A percentile compares a stretch with the other conserved stretches of the same genome.
phyloP scores from a whole-genome alignment of 2,113 vertebrate species.

The Casuarius casuarius region DNA sequence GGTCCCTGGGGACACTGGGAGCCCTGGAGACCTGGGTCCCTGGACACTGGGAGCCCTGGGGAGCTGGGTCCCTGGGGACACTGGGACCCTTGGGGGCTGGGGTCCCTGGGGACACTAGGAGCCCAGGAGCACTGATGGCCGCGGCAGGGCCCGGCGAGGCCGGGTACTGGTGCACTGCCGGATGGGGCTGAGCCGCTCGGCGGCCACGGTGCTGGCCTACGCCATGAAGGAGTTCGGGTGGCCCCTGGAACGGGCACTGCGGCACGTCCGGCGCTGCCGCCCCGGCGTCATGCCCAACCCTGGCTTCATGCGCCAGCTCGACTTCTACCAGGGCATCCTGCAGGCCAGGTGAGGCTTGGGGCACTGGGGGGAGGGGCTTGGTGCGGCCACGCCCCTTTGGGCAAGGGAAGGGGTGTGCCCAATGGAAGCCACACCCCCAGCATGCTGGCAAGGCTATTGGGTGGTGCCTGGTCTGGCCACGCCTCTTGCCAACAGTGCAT shows the following conservation, averaged over 20 bases:
- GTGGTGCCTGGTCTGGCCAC: neutral
- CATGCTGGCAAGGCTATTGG: too few relatives aligned
- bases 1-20: neutral
- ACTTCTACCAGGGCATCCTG: constrained; percentile 93
- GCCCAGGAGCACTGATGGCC: neutral
- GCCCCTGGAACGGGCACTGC: constrained; percentile 83
- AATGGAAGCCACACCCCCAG: neutral
- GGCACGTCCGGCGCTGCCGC: constrained; percentile 82
- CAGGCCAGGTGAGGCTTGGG: constrained; percentile 82
- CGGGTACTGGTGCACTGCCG: constrained; percentile 92
- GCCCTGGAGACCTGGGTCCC: neutral
- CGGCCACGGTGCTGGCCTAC: constrained; percentile 91
- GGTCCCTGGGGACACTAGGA: too few relatives aligned
- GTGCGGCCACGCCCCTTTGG: too few relatives aligned
- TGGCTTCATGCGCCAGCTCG: constrained; percentile 91
- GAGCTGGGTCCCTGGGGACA: accelerated
- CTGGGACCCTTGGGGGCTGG: neutral
- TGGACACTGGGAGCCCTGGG: accelerated
- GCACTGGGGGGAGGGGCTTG: too few relatives aligned
- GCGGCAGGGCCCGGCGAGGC: constrained; percentile 79
- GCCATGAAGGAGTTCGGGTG: constrained; percentile 93
- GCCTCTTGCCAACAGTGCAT: neutral
- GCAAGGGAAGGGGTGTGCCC: accelerated
- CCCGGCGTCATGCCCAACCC: constrained; percentile 89
- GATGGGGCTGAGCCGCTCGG: constrained; percentile 95